Evolutionary conservation across 2,888 invertebrate genomes (phyloP), one percentile per base, ranked within the genome.

Genomic region (Dusona sp.): DNA sequence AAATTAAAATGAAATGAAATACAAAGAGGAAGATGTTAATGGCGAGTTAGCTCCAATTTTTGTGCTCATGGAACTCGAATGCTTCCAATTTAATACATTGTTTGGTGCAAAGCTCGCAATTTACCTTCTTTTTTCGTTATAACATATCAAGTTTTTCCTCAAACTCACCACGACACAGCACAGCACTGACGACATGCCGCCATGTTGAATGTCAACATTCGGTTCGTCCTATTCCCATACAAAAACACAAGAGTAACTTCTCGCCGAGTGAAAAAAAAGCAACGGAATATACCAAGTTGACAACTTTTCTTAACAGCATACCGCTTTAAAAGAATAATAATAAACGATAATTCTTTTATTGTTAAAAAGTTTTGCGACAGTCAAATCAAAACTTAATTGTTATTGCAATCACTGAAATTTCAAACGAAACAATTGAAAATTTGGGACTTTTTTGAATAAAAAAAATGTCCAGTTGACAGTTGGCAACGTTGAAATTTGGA

Each of bases 101-200:
- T 82, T 81, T 64, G 70, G 82, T 73, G 78, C 84, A 89, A 90
- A 91, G 89, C 90, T 91, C 89, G 88, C 88, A 89, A 90, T 84
- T 79, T 79, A 79, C 29, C 51, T 51, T 29, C 22, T 51, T 79
- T 70, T 70, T 79, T 42, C 33, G 51, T 67, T 65, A 78, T 80
- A 80, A 67, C 67, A 65, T 83, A 73, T 64, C 85, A 87, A 85
- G 89, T 89, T 86, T 94, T 92, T 93, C 93, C 92, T 93, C 95
- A 95, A 96, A 97, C 97, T 97, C 96, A 97, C 97, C 98, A 97
- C 97, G 97, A 97, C 97, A 97, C 97, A 97, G 97, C 98, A 98
- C 97, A 97, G 97, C 98, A 98, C 97, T 97, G 97, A 97, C 97
- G 97, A 97, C 97, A 97, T 97, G 97, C 97, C 97, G 98, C 98